phyloP scores from a whole-genome alignment of 2,113 vertebrate species.

The Engraulis encrasicolus region DNA sequence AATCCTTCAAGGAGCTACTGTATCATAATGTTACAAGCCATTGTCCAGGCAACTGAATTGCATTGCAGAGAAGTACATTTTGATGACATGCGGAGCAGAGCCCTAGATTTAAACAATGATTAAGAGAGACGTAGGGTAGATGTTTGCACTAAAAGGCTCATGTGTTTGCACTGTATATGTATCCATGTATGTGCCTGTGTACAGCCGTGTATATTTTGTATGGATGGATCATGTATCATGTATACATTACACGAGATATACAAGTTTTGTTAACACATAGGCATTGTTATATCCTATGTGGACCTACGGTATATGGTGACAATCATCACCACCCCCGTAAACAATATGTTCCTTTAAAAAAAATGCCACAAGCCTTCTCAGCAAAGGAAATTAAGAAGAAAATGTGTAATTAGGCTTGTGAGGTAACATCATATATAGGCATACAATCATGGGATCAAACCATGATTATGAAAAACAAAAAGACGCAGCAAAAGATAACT shows the following conservation, averaged over 20 bases:
- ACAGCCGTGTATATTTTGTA: too few relatives aligned
- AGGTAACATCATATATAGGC: background rate
- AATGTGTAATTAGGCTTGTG: background rate
- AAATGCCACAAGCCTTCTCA: background rate
- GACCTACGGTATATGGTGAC: too few relatives aligned
- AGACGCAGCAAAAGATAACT: background rate
- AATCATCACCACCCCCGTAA: background rate
- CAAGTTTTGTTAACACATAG: background rate
- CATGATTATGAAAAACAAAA: background rate
- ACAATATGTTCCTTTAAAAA: background rate
- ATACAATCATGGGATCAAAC: background rate
- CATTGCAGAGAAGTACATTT: background rate
- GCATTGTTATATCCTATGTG: background rate
- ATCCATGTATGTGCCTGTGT: too few relatives aligned
- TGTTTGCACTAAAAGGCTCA: too few relatives aligned
- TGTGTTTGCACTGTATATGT: too few relatives aligned
- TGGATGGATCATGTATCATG: background rate
- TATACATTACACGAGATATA: background rate
- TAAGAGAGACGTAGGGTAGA: too few relatives aligned
- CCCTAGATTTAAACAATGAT: background rate
- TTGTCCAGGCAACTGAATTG: background rate
- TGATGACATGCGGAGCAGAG: background rate
- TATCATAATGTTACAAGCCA: background rate
- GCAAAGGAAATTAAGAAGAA: background rate
- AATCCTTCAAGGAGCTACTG: background rate